A percentile compares a stretch with the other conserved stretches of the same genome.
These are phyloP conservation scores for Malthinus seriepunctatus DNA, from an alignment of 2,888 invertebrate genomes.

Conservation along the genomic window DNA sequence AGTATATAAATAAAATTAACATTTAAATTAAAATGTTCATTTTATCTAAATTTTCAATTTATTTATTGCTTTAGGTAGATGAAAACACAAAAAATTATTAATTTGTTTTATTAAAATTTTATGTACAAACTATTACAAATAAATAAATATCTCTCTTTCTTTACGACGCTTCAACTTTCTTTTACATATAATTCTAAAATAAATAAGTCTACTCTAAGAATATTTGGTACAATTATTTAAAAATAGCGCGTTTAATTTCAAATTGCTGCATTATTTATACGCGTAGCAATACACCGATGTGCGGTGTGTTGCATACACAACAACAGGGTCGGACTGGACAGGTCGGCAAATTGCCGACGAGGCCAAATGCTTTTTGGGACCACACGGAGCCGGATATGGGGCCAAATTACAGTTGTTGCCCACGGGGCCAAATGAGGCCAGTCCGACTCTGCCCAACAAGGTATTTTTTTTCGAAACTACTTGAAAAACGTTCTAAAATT, in stretches of 20 bases:
- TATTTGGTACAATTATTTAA: conserved; percentile 13
- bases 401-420: too few relatives aligned
- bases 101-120: conserved; percentile 13
- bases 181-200: conserved; percentile 2
- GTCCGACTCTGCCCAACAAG: neutral
- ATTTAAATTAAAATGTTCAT: too few relatives aligned
- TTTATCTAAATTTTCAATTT: too few relatives aligned
- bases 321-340: neutral
- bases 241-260: neutral
- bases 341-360: too few relatives aligned
- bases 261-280: neutral
- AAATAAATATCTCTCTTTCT: conserved; percentile 1
- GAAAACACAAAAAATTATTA: conserved; percentile 17
- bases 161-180: neutral
- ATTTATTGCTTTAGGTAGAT: conserved; percentile 4
- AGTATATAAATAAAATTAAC: too few relatives aligned
- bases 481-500: too few relatives aligned
- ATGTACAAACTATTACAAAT: conserved; percentile 16
- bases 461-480: too few relatives aligned
- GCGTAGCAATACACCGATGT: neutral
- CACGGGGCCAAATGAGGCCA: too few relatives aligned
- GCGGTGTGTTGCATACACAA: too few relatives aligned
- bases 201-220: conserved; percentile 10
- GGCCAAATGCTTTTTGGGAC: too few relatives aligned
- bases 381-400: too few relatives aligned